Evolutionary conservation across 2,797 vertebrate species (phyloP).

Genomic region (Hippoglossus hippoglossus): DNA sequence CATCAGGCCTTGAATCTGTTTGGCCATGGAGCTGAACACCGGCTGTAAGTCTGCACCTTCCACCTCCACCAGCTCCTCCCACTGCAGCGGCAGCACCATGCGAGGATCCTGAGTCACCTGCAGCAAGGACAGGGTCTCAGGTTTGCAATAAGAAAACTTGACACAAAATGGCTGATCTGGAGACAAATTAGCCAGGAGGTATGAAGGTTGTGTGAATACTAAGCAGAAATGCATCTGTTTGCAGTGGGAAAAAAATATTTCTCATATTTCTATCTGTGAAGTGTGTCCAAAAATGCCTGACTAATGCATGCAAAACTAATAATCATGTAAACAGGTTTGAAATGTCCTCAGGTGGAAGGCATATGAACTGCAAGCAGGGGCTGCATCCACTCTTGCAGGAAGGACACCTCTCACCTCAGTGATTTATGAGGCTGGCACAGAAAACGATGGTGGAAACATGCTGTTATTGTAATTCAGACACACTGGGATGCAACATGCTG

Average conservation of each 20-base stretch:
- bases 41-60: slow-evolving; percentile 79
- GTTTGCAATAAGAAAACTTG: slow-evolving; percentile 34
- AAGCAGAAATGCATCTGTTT: slow-evolving; percentile 27
- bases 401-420: slow-evolving; percentile 61
- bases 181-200: slow-evolving; percentile 31
- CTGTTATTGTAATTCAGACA: slow-evolving; percentile 69
- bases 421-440: slow-evolving; percentile 71
- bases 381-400: slow-evolving; percentile 56
- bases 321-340: slow-evolving; percentile 52
- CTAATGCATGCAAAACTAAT: slow-evolving; percentile 66
- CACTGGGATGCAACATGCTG: slow-evolving; percentile 65
- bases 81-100: slow-evolving; percentile 86
- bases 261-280: slow-evolving; percentile 28
- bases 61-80: slow-evolving; percentile 84
- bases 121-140: slow-evolving; percentile 43
- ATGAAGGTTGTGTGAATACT: slow-evolving; percentile 44
- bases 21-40: slow-evolving; percentile 83
- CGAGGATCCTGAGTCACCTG: slow-evolving; percentile 91
- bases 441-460: slow-evolving; percentile 58
- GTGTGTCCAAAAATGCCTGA: slow-evolving; percentile 34
- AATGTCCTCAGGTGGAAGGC: slow-evolving; percentile 54
- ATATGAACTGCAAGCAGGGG: slow-evolving; percentile 55
- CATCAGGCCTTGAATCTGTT: slow-evolving; percentile 84
- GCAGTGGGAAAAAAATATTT: not conserved
- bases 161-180: slow-evolving; percentile 43